These are phyloP conservation scores for Labeo catla DNA, from an alignment of 2,113 vertebrate genomes.

Conservation along the genomic window DNA sequence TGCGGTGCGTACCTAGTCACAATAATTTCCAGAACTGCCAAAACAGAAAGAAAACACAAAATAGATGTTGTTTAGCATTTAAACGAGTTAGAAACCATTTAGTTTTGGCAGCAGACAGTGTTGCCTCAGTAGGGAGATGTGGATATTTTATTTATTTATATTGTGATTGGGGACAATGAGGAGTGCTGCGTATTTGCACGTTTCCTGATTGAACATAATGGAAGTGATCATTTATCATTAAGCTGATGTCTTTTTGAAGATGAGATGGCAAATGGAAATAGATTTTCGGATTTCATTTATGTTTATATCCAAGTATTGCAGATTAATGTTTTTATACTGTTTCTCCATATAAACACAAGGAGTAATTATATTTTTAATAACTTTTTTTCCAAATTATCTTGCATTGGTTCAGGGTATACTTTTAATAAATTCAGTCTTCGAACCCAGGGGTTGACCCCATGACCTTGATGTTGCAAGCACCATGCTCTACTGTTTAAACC, in stretches of 20 bases:
- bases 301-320: neutral
- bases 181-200: neutral
- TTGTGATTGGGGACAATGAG: constrained; percentile 28
- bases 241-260: neutral
- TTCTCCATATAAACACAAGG: neutral
- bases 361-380: neutral
- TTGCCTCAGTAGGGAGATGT: neutral
- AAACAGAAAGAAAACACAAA: neutral
- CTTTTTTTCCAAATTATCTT: neutral
- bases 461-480: neutral
- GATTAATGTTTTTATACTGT: neutral
- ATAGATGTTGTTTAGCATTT: constrained; percentile 37
- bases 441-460: neutral
- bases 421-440: neutral
- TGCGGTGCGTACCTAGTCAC: constrained; percentile 18
- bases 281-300: neutral
- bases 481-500: neutral
- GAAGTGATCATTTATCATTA: neutral
- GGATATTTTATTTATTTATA: constrained; percentile 32
- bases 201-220: constrained; percentile 6
- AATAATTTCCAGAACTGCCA: constrained; percentile 27
- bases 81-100: constrained; percentile 27
- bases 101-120: constrained; percentile 32
- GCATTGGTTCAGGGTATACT: neutral
- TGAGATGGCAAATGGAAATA: neutral